Percentiles rank a stretch among this genome's conserved stretches.
These are phyloP conservation scores for Knipowitschia caucasica DNA, from an alignment of 2,797 vertebrate genomes.

Conservation along the genomic window DNA sequence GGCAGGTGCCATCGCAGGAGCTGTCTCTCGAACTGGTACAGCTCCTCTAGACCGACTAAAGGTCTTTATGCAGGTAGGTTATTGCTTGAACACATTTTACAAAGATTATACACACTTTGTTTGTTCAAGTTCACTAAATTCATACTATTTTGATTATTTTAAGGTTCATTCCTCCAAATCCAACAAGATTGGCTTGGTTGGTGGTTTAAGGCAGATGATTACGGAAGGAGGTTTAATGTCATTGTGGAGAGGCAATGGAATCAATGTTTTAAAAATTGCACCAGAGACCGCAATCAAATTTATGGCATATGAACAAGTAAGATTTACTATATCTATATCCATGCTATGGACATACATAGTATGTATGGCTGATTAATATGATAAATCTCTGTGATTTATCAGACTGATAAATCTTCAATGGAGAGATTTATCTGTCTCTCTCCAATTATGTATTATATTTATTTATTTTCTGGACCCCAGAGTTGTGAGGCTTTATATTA, in stretches of 20 bases:
- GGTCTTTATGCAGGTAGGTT: constrained; percentile 96
- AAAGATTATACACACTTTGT: neutral
- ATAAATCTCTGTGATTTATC: neutral
- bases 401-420: too few relatives aligned
- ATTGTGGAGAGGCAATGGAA: constrained; percentile 95
- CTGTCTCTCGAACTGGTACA: constrained; percentile 91
- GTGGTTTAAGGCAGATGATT: constrained; percentile 91
- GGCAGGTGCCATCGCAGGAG: constrained; percentile 87
- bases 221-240: constrained; percentile 87
- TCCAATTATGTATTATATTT: too few relatives aligned
- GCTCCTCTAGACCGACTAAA: constrained; percentile 95
- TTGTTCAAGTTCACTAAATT: neutral
- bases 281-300: constrained; percentile 98
- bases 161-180: constrained; percentile 90
- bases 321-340: neutral
- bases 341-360: too few relatives aligned
- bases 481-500: too few relatives aligned
- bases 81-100: neutral
- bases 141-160: neutral
- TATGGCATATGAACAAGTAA: constrained; percentile 96
- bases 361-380: too few relatives aligned
- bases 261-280: constrained; percentile 96
- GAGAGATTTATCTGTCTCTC: too few relatives aligned
- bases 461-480: too few relatives aligned
- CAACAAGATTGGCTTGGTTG: constrained; percentile 82